A percentile compares a stretch with the other conserved stretches of the same genome.
Conservation (phyloP, 2,888 invertebrate genomes). For the Synergus japonicus region DNA sequence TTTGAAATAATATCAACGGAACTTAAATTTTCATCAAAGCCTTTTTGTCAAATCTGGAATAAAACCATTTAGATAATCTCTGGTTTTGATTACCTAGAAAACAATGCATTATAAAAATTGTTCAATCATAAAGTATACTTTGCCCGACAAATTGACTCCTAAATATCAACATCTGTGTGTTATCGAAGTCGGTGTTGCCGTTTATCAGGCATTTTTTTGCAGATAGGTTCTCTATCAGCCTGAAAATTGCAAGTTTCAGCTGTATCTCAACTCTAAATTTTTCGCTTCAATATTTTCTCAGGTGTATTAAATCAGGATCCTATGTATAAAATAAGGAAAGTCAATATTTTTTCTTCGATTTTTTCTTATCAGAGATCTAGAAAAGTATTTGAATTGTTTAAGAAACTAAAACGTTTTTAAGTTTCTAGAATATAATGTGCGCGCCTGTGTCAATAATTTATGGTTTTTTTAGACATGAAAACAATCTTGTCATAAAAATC, state of each 20-base stretch:
- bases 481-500: no score
- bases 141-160: constrained; percentile 10
- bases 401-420: no score
- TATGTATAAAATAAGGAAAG: no score
- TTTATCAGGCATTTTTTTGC: constrained; percentile 14
- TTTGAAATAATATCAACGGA: no score
- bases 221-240: constrained; percentile 21
- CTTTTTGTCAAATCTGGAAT: constrained; percentile 9
- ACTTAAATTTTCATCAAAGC: no score
- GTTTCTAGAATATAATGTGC: no score
- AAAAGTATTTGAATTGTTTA: no score
- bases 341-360: no score
- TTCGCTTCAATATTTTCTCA: background rate
- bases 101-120: constrained; percentile 10
- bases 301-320: background rate
- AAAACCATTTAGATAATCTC: background rate
- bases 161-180: constrained; percentile 19
- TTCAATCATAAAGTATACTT: constrained; percentile 19
- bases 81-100: constrained; percentile 18
- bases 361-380: no score
- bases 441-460: no score
- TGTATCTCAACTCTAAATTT: no score
- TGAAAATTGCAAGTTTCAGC: constrained; percentile 12
- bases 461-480: no score
- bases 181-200: constrained; percentile 19